A percentile compares a stretch with the other conserved stretches of the same genome.
Conservation (phyloP, 2,797 vertebrate species). For the Synanceia verrucosa region DNA sequence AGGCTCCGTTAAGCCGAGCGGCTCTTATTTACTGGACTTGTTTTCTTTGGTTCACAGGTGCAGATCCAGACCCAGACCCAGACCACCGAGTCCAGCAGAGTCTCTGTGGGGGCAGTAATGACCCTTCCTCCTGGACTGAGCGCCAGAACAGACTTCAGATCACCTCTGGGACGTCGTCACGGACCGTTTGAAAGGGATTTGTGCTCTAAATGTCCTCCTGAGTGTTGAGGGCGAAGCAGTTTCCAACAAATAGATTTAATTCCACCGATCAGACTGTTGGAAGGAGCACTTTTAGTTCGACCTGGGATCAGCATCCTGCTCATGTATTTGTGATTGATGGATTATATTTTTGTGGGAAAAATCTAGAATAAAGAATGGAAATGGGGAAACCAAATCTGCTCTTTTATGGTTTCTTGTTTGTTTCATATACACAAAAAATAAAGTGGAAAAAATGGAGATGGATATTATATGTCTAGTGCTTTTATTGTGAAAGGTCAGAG, state of each 20-base stretch:
- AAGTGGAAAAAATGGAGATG: background rate
- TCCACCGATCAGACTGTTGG: background rate
- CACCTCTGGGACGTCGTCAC: slow-evolving; percentile 14
- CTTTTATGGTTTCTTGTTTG: background rate
- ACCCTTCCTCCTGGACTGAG: slow-evolving; percentile 23
- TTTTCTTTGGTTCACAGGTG: slow-evolving; percentile 68
- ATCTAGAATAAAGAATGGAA: too few relatives aligned
- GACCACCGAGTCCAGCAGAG: slow-evolving; percentile 43
- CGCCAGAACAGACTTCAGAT: slow-evolving; percentile 3
- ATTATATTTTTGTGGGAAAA: too few relatives aligned
- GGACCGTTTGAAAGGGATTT: slow-evolving; percentile 41
- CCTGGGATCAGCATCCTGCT: too few relatives aligned
- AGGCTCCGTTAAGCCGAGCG: slow-evolving; percentile 59
- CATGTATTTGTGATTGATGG: background rate
- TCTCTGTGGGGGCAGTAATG: slow-evolving; percentile 47
- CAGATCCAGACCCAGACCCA: slow-evolving; percentile 45
- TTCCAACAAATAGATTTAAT: slow-evolving; percentile 20
- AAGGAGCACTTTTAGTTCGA: background rate
- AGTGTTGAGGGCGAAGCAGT: slow-evolving; percentile 19
- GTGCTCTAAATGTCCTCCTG: background rate
- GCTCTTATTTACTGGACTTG: slow-evolving; percentile 60
- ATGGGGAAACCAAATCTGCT: too few relatives aligned
- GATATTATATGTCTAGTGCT: too few relatives aligned
- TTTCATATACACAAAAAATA: background rate
- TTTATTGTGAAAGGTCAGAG: too few relatives aligned